phyloP scores from a whole-genome alignment of 2,888 invertebrate species.

The Phrixothrix hirtus region DNA sequence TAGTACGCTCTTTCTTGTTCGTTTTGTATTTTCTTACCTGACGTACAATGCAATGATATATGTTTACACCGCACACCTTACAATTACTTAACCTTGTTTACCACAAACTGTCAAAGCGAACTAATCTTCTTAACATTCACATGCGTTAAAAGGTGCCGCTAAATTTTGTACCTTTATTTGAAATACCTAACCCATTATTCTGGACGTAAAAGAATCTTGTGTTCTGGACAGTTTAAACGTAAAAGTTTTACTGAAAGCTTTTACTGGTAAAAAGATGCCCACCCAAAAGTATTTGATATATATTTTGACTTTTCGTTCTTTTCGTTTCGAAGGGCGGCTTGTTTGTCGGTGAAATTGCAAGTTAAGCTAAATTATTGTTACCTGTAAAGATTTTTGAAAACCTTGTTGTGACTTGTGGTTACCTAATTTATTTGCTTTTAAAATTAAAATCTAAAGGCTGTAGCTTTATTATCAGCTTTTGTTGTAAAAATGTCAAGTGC shows the following conservation, averaged over 20 bases:
- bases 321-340: constrained; percentile 34
- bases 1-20: constrained; percentile 7
- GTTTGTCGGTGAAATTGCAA: constrained; percentile 38
- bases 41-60: constrained; percentile 38
- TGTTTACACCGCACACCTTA: constrained; percentile 39
- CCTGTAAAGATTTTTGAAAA: constrained; percentile 35
- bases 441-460: background rate
- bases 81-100: constrained; percentile 56
- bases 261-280: constrained; percentile 27
- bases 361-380: constrained; percentile 32
- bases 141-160: constrained; percentile 27
- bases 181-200: constrained; percentile 24
- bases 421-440: constrained; percentile 38
- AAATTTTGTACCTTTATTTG: constrained; percentile 28
- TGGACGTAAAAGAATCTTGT: constrained; percentile 17
- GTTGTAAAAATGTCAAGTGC: background rate
- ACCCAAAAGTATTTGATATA: constrained; percentile 21
- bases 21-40: constrained; percentile 27
- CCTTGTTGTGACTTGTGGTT: constrained; percentile 43
- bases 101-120: constrained; percentile 56
- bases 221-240: constrained; percentile 7
- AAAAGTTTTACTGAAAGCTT: constrained; percentile 26
- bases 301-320: constrained; percentile 39
- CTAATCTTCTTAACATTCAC: constrained; percentile 50
- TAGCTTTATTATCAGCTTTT: background rate